Evolutionary conservation across 35 echinoderm and acorn worm species (phyloP).

Genomic region (Ophiothrix spiculata): DNA sequence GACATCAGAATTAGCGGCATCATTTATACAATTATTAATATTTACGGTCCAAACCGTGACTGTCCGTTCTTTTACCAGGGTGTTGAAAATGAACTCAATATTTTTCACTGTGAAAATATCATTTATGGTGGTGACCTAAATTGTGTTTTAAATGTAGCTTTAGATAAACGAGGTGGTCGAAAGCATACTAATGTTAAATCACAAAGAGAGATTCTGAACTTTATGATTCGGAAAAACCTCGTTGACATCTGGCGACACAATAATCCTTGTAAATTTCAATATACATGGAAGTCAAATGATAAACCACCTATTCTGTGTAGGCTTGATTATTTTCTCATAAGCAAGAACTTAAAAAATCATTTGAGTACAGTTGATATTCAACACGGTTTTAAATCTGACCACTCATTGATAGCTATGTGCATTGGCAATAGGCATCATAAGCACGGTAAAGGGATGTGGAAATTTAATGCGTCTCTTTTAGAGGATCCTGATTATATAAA

Average conservation of each 20-base stretch:
- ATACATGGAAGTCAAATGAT: too few relatives aligned
- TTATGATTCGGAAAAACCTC: background rate
- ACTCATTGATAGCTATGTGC: too few relatives aligned
- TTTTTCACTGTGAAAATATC: background rate
- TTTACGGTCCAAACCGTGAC: constrained; percentile 17
- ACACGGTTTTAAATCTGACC: too few relatives aligned
- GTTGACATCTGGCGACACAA: background rate
- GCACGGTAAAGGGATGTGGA: too few relatives aligned
- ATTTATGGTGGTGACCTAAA: background rate
- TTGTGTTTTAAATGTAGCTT: background rate
- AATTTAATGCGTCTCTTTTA: too few relatives aligned
- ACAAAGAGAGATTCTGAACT: background rate
- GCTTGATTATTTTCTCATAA: background rate
- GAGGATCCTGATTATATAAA: too few relatives aligned
- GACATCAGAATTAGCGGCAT: background rate
- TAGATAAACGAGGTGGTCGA: background rate
- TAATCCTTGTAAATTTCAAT: background rate
- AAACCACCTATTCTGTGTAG: background rate
- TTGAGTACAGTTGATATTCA: too few relatives aligned
- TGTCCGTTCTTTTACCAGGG: too few relatives aligned
- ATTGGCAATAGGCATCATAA: too few relatives aligned
- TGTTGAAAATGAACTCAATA: background rate
- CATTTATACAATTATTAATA: constrained; percentile 5
- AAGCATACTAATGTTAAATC: background rate
- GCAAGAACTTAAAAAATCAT: background rate